Percentiles rank a stretch among this genome's conserved stretches.
These are phyloP conservation scores for Melipona beecheii DNA, from an alignment of 2,888 invertebrate species.

Conservation along the genomic window DNA sequence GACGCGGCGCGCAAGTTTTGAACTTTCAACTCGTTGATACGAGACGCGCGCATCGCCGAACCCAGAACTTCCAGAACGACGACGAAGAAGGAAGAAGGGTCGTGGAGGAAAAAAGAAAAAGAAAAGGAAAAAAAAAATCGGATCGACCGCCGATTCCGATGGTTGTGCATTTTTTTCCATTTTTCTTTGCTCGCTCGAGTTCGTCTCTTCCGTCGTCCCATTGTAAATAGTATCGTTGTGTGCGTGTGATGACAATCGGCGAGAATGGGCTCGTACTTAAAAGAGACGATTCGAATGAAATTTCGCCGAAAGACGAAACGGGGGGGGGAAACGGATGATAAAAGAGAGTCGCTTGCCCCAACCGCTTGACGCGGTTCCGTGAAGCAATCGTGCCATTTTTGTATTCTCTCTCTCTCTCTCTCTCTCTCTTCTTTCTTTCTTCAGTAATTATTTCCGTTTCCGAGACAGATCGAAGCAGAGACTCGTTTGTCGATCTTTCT, in stretches of 20 bases:
- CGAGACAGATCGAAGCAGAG: slow-evolving; percentile 4
- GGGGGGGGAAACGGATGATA: slow-evolving; percentile 7
- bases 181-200: not conserved
- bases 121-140: not conserved
- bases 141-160: not conserved
- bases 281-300: slow-evolving; percentile 34
- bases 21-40: slow-evolving; percentile 39
- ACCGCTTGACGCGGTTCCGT: slow-evolving; percentile 80
- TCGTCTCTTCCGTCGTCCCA: slow-evolving; percentile 13
- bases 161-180: not conserved
- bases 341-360: slow-evolving; percentile 50
- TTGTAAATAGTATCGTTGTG: slow-evolving; percentile 54
- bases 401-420: not conserved
- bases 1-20: slow-evolving; percentile 35
- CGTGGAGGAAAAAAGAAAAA: not conserved
- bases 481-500: slow-evolving; percentile 2
- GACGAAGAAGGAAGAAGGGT: slow-evolving; percentile 20
- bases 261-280: slow-evolving; percentile 54
- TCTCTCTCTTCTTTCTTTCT: not conserved
- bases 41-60: slow-evolving; percentile 13
- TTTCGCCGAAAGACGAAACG: slow-evolving; percentile 14
- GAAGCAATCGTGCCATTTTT: slow-evolving; percentile 82
- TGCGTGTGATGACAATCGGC: slow-evolving; percentile 43
- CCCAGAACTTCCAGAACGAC: not conserved
- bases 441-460: slow-evolving; percentile 14